These are phyloP conservation scores for Apamea anceps DNA, from an alignment of 2,888 invertebrate species.

Conservation along the genomic window DNA sequence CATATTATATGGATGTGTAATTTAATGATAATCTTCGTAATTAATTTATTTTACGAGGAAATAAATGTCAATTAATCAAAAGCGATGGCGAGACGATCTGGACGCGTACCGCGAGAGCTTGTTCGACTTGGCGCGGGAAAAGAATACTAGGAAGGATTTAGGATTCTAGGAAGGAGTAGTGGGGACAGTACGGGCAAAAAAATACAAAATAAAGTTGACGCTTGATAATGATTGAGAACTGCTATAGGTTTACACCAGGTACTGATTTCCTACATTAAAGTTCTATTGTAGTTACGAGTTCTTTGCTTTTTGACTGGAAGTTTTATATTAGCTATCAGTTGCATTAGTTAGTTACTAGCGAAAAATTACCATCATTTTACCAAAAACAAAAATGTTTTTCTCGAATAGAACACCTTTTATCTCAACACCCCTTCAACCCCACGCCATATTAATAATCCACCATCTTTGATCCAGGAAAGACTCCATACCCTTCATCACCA, in stretches of 20 bases:
- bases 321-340: too few relatives aligned
- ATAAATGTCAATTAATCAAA: background rate
- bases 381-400: background rate
- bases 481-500: conserved; percentile 83
- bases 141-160: too few relatives aligned
- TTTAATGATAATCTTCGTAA: conserved; percentile 1
- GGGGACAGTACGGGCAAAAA: too few relatives aligned
- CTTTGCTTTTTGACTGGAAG: background rate
- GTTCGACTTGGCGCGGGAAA: too few relatives aligned
- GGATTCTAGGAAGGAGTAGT: too few relatives aligned
- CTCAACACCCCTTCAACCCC: background rate
- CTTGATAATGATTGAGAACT: background rate
- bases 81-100: too few relatives aligned
- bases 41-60: conserved; percentile 1
- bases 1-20: conserved; percentile 7
- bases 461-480: conserved; percentile 79
- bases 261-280: background rate
- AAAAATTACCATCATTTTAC: background rate
- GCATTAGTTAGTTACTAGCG: background rate
- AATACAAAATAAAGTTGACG: too few relatives aligned
- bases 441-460: background rate
- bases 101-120: too few relatives aligned
- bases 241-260: background rate
- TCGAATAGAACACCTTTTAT: background rate
- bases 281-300: background rate